A percentile compares a stretch with the other conserved stretches of the same genome.
phyloP scores from a whole-genome alignment of 1,140 invertebrate species.

The Drosophila hydei region DNA sequence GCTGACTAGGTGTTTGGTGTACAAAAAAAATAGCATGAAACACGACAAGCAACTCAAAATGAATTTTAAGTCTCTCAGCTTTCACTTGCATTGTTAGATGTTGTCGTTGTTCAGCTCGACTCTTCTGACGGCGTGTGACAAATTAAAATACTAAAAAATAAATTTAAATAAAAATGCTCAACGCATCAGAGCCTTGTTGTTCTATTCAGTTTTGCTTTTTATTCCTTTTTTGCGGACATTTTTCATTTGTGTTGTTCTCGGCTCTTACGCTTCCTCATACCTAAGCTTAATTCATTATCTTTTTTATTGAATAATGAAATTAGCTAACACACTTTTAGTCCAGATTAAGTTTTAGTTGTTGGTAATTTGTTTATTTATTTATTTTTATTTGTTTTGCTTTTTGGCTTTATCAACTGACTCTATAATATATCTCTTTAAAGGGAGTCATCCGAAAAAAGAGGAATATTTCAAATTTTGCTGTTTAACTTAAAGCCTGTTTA shows the following conservation, averaged over 20 bases:
- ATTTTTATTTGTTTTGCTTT: no score
- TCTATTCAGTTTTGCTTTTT: no score
- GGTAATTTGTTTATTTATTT: no score
- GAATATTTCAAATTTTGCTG: no score
- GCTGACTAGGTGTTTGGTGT: conserved; percentile 20
- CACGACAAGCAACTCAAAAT: conserved; percentile 67
- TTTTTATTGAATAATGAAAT: background rate
- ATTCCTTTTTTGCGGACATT: background rate
- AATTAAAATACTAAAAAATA: conserved; percentile 68
- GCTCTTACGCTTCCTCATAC: background rate
- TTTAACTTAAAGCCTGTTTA: no score
- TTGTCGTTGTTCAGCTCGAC: conserved; percentile 17
- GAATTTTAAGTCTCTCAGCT: conserved; percentile 63
- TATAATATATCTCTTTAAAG: no score
- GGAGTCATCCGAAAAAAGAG: no score
- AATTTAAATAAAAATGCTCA: conserved; percentile 34
- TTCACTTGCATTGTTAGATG: conserved; percentile 43
- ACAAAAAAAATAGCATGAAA: conserved; percentile 54
- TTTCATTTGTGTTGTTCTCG: background rate
- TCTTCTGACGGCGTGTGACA: conserved; percentile 43
- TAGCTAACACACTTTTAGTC: background rate
- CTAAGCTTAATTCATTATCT: background rate
- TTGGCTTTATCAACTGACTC: no score
- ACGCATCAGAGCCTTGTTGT: conserved; percentile 17
- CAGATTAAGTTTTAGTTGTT: no score